Percentiles rank a stretch among this genome's conserved stretches.
Conservation (phyloP, 2,888 invertebrate genomes). For the Sialis fuliginosa region DNA sequence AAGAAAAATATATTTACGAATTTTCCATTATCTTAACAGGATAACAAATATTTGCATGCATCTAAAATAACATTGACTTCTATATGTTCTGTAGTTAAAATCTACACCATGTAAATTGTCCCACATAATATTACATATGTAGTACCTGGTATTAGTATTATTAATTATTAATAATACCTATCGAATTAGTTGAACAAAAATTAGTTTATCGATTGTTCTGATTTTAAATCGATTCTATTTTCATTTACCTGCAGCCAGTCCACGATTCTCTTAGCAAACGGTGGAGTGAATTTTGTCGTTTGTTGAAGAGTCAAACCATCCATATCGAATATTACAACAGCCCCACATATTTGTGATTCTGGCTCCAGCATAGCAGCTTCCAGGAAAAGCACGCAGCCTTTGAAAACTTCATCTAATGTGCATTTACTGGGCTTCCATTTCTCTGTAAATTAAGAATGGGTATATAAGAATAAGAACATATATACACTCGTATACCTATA, state of each 20-base stretch:
- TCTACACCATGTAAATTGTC: too few species aligned
- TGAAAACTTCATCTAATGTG: conserved; percentile 61
- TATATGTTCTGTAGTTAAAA: too few species aligned
- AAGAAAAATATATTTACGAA: too few species aligned
- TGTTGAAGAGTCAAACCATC: conserved; percentile 65
- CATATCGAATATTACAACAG: conserved; percentile 71
- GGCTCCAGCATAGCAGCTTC: conserved; percentile 73
- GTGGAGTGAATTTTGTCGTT: conserved; percentile 72
- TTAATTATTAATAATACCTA: not conserved
- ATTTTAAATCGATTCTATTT: not conserved
- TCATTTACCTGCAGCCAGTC: conserved; percentile 56
- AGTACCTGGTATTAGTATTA: too few species aligned
- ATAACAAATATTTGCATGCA: too few species aligned
- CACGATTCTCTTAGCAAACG: conserved; percentile 68
- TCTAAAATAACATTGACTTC: too few species aligned
- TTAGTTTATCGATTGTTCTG: not conserved
- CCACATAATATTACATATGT: too few species aligned
- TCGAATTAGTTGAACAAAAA: not conserved
- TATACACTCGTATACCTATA: too few species aligned
- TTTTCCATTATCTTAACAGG: too few species aligned
- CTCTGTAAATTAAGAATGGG: conserved; percentile 25
- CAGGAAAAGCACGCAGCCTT: conserved; percentile 61
- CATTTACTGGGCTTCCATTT: conserved; percentile 73
- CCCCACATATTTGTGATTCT: conserved; percentile 55
- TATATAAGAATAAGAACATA: too few species aligned